These are phyloP conservation scores for Calcarius lapponicus DNA, from an alignment of 2,797 vertebrate species.

Conservation along the genomic window DNA sequence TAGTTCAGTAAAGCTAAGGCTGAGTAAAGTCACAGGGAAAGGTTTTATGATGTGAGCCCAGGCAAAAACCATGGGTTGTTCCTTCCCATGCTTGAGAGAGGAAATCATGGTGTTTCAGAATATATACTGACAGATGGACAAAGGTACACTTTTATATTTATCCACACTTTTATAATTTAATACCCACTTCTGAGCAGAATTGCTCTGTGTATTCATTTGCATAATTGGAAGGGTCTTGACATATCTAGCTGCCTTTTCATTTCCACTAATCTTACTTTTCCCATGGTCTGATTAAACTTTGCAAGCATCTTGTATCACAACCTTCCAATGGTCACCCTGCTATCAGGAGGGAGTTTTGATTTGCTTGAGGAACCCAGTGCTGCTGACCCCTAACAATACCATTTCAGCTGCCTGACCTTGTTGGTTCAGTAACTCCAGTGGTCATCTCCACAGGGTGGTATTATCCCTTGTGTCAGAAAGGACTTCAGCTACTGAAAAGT, in stretches of 20 bases:
- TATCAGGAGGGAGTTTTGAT: not conserved
- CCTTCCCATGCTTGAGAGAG: not conserved
- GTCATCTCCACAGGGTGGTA: not conserved
- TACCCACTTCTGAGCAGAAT: slow-evolving; percentile 19
- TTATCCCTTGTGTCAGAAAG: not conserved
- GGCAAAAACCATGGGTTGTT: not conserved
- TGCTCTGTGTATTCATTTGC: slow-evolving; percentile 11
- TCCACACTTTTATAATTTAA: slow-evolving; percentile 8
- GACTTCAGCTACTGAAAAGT: not conserved
- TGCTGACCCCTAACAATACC: not conserved
- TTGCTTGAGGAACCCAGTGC: not conserved
- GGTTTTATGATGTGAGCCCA: not conserved
- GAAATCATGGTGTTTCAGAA: slow-evolving; percentile 21
- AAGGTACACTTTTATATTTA: slow-evolving; percentile 48
- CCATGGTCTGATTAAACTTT: not conserved
- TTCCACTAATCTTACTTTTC: slow-evolving; percentile 17
- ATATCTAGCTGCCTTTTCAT: not conserved
- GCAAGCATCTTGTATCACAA: not conserved
- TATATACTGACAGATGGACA: slow-evolving; percentile 21
- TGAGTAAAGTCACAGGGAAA: not conserved
- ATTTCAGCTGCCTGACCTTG: not conserved
- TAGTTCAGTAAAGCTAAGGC: not conserved
- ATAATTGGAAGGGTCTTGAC: slow-evolving; percentile 27
- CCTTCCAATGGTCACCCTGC: not conserved
- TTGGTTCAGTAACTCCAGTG: not conserved